Evolutionary conservation across 1,140 invertebrate genomes (phyloP).

Genomic region (Thaumatotibia leucotreta): DNA sequence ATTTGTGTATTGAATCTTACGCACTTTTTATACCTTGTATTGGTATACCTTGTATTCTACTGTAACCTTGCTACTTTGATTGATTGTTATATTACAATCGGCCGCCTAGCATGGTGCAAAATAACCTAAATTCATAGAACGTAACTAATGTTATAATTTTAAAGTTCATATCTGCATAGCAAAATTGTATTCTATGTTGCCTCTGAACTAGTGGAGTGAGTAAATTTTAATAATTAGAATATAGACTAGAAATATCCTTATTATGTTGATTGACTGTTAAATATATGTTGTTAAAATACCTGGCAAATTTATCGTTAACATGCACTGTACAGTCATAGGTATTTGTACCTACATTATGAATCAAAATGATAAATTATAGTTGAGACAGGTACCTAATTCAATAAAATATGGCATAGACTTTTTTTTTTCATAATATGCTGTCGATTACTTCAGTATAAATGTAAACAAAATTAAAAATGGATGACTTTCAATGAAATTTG

Average conservation of each 20-base stretch:
- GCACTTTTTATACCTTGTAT: too few species aligned
- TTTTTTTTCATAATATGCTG: too few species aligned
- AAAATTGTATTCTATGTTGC: not conserved
- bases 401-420: too few species aligned
- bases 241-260: not conserved
- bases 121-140: not conserved
- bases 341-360: not conserved
- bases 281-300: conserved; percentile 7
- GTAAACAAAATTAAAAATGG: too few species aligned
- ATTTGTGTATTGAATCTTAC: too few species aligned
- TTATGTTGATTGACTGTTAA: not conserved
- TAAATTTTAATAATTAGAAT: conserved; percentile 9
- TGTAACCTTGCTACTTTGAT: not conserved
- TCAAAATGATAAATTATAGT: not conserved
- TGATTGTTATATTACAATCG: not conserved
- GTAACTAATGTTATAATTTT: not conserved
- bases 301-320: not conserved
- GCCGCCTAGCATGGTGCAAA: not conserved
- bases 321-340: not conserved
- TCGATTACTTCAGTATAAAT: too few species aligned
- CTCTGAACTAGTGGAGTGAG: not conserved
- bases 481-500: too few species aligned
- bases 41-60: not conserved
- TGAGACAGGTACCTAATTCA: too few species aligned
- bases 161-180: not conserved